Evolutionary conservation across 2,888 invertebrate species (phyloP), one percentile per base, ranked within the genome.

Genomic region (Elegia similella): DNA sequence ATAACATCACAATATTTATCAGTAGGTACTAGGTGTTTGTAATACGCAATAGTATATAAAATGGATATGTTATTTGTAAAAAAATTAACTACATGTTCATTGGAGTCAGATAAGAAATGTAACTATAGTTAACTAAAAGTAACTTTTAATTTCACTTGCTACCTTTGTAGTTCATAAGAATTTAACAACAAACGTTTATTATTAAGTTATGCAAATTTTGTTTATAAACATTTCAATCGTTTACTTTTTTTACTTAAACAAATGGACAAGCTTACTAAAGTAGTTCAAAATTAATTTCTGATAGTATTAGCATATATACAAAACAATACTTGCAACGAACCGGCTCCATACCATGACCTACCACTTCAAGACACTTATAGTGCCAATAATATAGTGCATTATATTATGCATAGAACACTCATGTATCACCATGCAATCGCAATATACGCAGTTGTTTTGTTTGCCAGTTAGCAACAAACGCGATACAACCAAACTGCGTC

Each of bases 381-480:
- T 23, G 16, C 32, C 38, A 29, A 55, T 29, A 15, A 13, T 46
- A 56, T 10, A n/a, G 7, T 30, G 42, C 48, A 29, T 48, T 42
- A 42, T 38, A 47, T 43, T 30, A 54, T 47, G 46, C 2, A 7
- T 15, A 5, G 42, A 13, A 30, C 5, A 34, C 15, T 32, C n/a
- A 43, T 29, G 65, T 61, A 63, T 58, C 64, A 62, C 67, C 66
- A 65, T 65, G 66, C 66, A 72, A 60, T 64, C 65, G 64, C 69
- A 78, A 80, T 61, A 76, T 86, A 87, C 88, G 89, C 88, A 88
- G 82, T 86, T 75, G 64, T 65, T 66, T 68, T 68, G 76, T 72
- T 73, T 68, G 78, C 73, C 82, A 74, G 82, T 81, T 89, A 86
- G 89, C 85, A 89, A 90, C 89, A 83, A 82, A 84, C 80, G 74